Base-by-base conservation (phyloP, 2,113 vertebrate species). In the Pygoscelis adeliae region DNA sequence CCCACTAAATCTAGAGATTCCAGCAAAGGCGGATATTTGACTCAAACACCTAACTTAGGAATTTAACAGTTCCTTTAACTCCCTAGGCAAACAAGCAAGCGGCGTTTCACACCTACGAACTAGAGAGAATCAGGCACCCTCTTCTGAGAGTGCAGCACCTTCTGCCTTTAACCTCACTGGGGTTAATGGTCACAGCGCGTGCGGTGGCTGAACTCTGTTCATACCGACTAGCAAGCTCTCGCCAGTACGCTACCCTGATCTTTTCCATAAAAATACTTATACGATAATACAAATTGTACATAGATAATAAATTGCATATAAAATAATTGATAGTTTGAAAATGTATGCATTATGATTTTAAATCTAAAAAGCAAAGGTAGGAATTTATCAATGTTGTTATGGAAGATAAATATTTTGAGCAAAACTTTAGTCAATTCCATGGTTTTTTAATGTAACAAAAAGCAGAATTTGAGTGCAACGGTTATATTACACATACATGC, bases 1-100 rank as follows among this genome's bases (percentile, higher is more conserved):
- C 87, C 83, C 93, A 83, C 82, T 53, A 83, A 92, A 74, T 52
- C 66, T 62, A 81, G 49, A 78, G 89, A 84, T 62, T 87, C 88
- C 74, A 82, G 44, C 82, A 87, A 93, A 90, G 84, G 71, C 13
- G 40, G 62, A 46, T 25, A 9, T 58, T 89, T 66, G 36, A 30
- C 91, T 59, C 74, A 56, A 52, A 29, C 34, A 40, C 38, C 36
- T 67, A 34, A 50, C 32, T 78, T 18, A 47, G 52, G 90, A 36
- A 61, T 5, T 6, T 5, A 46, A 4, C 47, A 66, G 58, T 44
- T 70, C 49, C 32, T 83, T 25, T 4, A 12, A 34, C 63, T 58
- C 59, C 53, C 63, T 11, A 29, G 11, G 58, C 36, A 72, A 82
- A 83, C 36, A 53, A 66, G 6, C 38, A 36, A 32, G 42, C 80